A percentile compares a stretch with the other conserved stretches of the same genome.
Conservation (phyloP, 2,113 vertebrate species). For the Lutjanus erythropterus region DNA sequence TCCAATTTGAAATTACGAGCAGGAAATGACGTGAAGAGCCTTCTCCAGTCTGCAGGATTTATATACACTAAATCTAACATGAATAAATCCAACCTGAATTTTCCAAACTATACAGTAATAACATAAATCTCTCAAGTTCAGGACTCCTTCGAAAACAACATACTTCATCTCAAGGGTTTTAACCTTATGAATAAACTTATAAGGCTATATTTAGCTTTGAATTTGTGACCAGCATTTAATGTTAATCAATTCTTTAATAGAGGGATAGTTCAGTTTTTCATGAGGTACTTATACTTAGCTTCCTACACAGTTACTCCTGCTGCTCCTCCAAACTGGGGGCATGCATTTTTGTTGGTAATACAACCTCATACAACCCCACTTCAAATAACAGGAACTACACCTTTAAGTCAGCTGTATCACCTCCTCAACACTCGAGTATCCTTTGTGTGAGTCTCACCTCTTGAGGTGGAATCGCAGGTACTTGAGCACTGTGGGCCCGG, state of each 20-base stretch:
- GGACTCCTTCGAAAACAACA: too few relatives aligned
- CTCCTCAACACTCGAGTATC: background rate
- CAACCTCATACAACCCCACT: too few relatives aligned
- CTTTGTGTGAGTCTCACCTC: slow-evolving; percentile 83
- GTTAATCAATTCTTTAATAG: too few relatives aligned
- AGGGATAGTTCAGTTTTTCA: too few relatives aligned
- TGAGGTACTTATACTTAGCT: too few relatives aligned
- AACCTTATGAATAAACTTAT: too few relatives aligned
- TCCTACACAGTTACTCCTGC: too few relatives aligned
- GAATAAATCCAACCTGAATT: slow-evolving; percentile 11
- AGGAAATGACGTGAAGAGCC: slow-evolving; percentile 26
- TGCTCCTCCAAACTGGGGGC: too few relatives aligned
- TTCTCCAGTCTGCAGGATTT: slow-evolving; percentile 13
- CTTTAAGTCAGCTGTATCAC: background rate
- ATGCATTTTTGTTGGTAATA: too few relatives aligned
- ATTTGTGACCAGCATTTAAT: background rate
- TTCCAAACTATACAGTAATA: background rate
- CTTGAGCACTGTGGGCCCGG: slow-evolving; percentile 88
- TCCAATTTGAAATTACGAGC: slow-evolving; percentile 29
- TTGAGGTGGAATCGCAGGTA: slow-evolving; percentile 94
- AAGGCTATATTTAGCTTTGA: background rate
- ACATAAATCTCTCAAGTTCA: background rate
- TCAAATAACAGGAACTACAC: too few relatives aligned
- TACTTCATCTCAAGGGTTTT: too few relatives aligned
- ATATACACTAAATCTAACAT: background rate